Evolutionary conservation across 2,113 vertebrate species (phyloP), one percentile per base, ranked within the genome.

Genomic region (Dryoscopus gambensis): DNA sequence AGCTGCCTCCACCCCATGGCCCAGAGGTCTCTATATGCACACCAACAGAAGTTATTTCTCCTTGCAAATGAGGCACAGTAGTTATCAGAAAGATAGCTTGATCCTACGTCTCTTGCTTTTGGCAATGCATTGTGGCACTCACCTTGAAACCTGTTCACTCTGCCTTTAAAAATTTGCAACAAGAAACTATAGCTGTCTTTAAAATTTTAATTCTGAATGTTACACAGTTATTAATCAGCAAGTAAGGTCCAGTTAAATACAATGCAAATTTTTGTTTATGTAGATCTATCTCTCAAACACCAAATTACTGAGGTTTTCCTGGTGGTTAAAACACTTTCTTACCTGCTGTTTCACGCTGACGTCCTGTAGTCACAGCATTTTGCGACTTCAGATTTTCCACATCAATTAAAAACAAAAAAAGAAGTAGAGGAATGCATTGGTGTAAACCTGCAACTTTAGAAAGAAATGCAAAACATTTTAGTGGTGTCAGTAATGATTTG

Each of bases 11-110:
- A 33, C 2, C 0, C 15, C 44, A 7, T 8, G 20, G 15, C 20
- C 47, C 59, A 55, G 9, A 12, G 22, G 3, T 44, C 74, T 16
- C 30, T 15, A 0, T 27, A 4, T 2, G 3, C 0, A 8, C 5
- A 22, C 24, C 2, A 2, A 6, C 3, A 12, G 2, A 27, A 57
- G 15, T 28, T 59, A 44, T 47, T 83, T 44, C 70, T 82, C 21
- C 20, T 52, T 52, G 28, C 10, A 50, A 40, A 15, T 3, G 15
- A 65, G 13, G 21, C 17, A n/a, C 13, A 13, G 13, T 7, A 37
- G n/a, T 31, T 49, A 13, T 11, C 60, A 56, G 28, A 80, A 56
- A 52, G 22, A 15, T 6, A 40, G 11, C 23, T 33, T 50, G n/a
- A 31, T 22, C 25, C 6, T 7, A 31, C 64, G 23, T 31, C 21